A percentile compares a stretch with the other conserved stretches of the same genome.
Evolutionary conservation across 2,113 vertebrate species (phyloP).

Genomic region (Phylloscopus trochilus): DNA sequence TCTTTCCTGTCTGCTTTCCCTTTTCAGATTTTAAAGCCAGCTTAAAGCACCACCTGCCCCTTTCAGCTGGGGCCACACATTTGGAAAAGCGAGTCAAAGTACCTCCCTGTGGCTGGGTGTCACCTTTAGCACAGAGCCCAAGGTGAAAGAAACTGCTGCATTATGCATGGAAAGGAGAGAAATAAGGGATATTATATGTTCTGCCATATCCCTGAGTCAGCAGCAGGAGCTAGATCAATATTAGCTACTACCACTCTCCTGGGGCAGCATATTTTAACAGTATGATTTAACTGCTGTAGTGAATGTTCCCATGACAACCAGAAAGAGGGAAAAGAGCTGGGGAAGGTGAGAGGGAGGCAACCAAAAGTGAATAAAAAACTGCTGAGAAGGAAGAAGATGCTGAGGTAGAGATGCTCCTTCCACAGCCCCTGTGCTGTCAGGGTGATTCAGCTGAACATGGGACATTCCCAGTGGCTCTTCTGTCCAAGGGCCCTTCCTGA

Average conservation of each 20-base stretch:
- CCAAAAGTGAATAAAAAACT: constrained; percentile 25
- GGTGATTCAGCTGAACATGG: neutral
- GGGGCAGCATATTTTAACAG: neutral
- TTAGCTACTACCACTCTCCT: constrained; percentile 22
- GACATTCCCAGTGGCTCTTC: neutral
- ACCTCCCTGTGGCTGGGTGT: neutral
- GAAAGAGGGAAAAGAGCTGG: neutral
- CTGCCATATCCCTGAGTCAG: constrained; percentile 30
- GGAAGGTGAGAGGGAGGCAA: neutral
- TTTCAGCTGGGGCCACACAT: neutral
- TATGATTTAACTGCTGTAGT: constrained; percentile 20
- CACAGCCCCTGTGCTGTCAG: neutral
- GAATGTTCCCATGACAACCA: constrained; percentile 57
- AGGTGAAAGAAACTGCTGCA: constrained; percentile 38
- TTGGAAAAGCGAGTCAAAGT: neutral
- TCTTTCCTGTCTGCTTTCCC: neutral
- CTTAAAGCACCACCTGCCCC: neutral
- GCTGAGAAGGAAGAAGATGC: neutral
- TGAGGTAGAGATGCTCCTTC: neutral
- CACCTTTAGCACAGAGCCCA: neutral
- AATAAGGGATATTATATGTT: neutral
- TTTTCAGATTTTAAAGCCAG: neutral
- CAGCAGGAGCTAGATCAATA: constrained; percentile 48
- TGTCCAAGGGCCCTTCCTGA: neutral
- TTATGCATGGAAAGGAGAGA: constrained; percentile 19